Evolutionary conservation across 1,140 invertebrate genomes (phyloP).

Genomic region (Drosophila mojavensis): DNA sequence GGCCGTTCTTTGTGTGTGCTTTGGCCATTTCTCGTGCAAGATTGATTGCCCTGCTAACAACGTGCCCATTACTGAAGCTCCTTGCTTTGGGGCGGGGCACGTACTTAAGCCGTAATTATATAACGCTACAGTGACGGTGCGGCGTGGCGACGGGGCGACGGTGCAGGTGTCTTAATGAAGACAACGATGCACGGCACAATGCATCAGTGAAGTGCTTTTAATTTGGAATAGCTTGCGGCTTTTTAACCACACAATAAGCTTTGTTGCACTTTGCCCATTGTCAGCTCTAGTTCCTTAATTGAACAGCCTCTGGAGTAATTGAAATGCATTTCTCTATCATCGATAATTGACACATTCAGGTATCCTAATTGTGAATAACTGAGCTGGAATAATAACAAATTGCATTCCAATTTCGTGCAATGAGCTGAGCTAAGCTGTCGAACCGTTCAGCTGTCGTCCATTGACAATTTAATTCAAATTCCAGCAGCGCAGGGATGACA

Average conservation of each 20-base stretch:
- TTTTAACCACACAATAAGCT: background rate
- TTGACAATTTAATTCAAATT: background rate
- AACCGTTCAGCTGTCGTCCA: background rate
- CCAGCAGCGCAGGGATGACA: too few relatives aligned
- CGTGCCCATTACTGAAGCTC: slow-evolving; percentile 41
- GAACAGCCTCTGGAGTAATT: slow-evolving; percentile 3
- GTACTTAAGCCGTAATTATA: slow-evolving; percentile 21
- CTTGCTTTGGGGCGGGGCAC: slow-evolving; percentile 10
- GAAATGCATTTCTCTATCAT: slow-evolving; percentile 1
- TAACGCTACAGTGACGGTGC: slow-evolving; percentile 1
- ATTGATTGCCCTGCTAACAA: slow-evolving; percentile 56
- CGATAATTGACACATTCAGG: background rate
- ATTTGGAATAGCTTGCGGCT: slow-evolving; percentile 22
- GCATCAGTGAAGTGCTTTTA: slow-evolving; percentile 8
- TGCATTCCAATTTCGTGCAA: background rate
- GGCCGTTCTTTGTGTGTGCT: slow-evolving; percentile 2
- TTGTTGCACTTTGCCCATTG: slow-evolving; percentile 1
- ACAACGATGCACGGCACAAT: slow-evolving; percentile 18
- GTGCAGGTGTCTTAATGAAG: slow-evolving; percentile 21
- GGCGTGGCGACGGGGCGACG: too few relatives aligned
- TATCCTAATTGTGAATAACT: background rate
- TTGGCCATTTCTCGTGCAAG: slow-evolving; percentile 44
- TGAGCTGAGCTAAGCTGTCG: too few relatives aligned
- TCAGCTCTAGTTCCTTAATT: slow-evolving; percentile 2
- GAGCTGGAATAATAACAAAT: slow-evolving; percentile 3